Percentiles rank a stretch among this genome's conserved stretches.
Conservation (phyloP, 2,797 vertebrate species). For the Cygnus olor region DNA sequence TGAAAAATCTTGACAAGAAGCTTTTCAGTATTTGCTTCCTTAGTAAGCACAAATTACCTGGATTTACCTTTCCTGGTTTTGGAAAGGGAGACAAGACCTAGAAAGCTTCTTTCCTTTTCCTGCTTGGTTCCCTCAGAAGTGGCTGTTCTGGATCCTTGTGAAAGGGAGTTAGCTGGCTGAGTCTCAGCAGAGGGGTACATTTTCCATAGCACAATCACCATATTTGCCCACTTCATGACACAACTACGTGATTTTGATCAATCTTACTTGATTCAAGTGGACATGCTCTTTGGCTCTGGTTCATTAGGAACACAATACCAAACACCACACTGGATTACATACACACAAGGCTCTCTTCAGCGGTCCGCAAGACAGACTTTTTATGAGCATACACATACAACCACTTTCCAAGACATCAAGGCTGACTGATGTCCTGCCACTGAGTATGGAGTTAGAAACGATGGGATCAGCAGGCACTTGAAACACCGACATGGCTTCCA, state of each 20-base stretch:
- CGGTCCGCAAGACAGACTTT: not conserved
- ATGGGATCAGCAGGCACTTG: not conserved
- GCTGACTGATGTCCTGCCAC: not conserved
- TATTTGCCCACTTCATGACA: not conserved
- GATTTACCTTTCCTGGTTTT: not conserved
- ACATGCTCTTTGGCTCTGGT: not conserved
- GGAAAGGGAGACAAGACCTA: not conserved
- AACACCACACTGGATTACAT: accelerated
- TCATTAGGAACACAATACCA: not conserved
- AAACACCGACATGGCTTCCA: not conserved
- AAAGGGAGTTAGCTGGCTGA: not conserved
- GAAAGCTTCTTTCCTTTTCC: not conserved
- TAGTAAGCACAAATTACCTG: not conserved
- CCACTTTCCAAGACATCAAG: not conserved
- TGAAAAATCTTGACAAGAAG: not conserved
- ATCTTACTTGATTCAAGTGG: not conserved
- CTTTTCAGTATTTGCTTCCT: not conserved
- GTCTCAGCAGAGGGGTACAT: not conserved
- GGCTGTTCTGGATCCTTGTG: not conserved
- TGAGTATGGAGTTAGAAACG: not conserved
- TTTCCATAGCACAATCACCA: not conserved
- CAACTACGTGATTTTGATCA: not conserved
- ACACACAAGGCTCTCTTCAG: not conserved
- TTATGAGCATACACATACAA: not conserved
- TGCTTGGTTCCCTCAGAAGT: not conserved